Evolutionary conservation across 2,888 invertebrate genomes (phyloP).

Genomic region (Plagodis dolabraria): DNA sequence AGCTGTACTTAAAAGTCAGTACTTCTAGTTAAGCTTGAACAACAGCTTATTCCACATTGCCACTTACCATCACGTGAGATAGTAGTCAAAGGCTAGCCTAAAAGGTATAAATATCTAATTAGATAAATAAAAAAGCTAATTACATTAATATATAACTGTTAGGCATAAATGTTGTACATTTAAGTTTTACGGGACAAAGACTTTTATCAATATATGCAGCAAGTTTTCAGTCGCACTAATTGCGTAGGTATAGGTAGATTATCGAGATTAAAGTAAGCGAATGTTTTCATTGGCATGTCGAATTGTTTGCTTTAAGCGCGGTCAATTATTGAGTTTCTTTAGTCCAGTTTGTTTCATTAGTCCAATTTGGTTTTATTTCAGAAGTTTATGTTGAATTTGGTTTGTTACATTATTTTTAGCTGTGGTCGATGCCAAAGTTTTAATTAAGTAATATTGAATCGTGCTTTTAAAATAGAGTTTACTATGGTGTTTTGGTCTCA

Average conservation of each 20-base stretch:
- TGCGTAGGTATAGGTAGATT: background rate
- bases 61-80: too few relatives aligned
- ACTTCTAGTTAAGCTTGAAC: too few relatives aligned
- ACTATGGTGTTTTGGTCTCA: too few relatives aligned
- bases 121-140: too few relatives aligned
- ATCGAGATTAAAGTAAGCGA: conserved; percentile 27
- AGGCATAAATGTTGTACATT: too few relatives aligned
- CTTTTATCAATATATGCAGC: background rate
- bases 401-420: conserved; percentile 5
- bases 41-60: too few relatives aligned
- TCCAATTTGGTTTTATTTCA: conserved; percentile 14
- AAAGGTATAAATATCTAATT: too few relatives aligned
- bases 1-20: too few relatives aligned
- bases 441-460: conserved; percentile 3
- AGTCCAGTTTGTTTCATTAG: conserved; percentile 13
- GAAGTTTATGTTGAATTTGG: conserved; percentile 12
- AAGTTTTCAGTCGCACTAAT: conserved; percentile 2
- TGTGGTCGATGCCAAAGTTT: conserved; percentile 11
- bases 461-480: background rate
- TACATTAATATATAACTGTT: too few relatives aligned
- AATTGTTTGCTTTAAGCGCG: conserved; percentile 28
- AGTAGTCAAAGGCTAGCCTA: too few relatives aligned
- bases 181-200: too few relatives aligned
- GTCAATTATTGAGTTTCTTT: conserved; percentile 12
- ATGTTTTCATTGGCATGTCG: conserved; percentile 32